Percentiles rank a stretch among this genome's conserved stretches.
phyloP scores from a whole-genome alignment of 2,888 invertebrate genomes.

The Magallana nippona region DNA sequence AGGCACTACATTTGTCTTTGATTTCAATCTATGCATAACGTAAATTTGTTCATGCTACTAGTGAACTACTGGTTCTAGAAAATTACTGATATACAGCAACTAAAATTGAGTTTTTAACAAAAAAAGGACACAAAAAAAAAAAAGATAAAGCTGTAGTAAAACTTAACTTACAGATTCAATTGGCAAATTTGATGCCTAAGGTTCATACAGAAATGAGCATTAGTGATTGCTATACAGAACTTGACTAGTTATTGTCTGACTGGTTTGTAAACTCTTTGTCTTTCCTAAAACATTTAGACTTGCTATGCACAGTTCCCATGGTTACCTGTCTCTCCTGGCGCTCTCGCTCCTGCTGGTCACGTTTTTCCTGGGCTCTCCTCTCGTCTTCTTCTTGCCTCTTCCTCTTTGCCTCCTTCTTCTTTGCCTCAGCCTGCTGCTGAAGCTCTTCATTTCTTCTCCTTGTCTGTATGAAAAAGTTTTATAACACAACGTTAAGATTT shows the following conservation, averaged over 20 bases:
- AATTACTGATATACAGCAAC: too few species aligned
- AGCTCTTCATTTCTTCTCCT: conserved; percentile 68
- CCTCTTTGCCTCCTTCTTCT: conserved; percentile 67
- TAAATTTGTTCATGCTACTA: background rate
- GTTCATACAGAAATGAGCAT: background rate
- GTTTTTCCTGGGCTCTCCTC: conserved; percentile 63
- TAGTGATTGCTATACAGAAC: too few species aligned
- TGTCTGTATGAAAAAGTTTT: conserved; percentile 52
- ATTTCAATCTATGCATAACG: background rate
- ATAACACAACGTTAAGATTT: too few species aligned
- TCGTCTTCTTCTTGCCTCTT: conserved; percentile 65
- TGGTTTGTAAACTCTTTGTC: too few species aligned
- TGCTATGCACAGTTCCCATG: background rate
- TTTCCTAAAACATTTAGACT: too few species aligned
- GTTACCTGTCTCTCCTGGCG: conserved; percentile 67
- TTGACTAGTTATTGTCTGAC: too few species aligned
- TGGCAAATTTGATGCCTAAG: background rate
- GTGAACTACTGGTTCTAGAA: too few species aligned
- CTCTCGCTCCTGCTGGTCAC: conserved; percentile 80
- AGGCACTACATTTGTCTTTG: background rate
- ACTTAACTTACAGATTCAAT: too few species aligned
- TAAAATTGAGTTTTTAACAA: too few species aligned
- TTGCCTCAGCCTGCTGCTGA: conserved; percentile 64
- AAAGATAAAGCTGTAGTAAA: too few species aligned
- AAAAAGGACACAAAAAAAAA: too few species aligned